Evolutionary conservation across 2,797 vertebrate species (phyloP).

Genomic region (Selene dorsalis): DNA sequence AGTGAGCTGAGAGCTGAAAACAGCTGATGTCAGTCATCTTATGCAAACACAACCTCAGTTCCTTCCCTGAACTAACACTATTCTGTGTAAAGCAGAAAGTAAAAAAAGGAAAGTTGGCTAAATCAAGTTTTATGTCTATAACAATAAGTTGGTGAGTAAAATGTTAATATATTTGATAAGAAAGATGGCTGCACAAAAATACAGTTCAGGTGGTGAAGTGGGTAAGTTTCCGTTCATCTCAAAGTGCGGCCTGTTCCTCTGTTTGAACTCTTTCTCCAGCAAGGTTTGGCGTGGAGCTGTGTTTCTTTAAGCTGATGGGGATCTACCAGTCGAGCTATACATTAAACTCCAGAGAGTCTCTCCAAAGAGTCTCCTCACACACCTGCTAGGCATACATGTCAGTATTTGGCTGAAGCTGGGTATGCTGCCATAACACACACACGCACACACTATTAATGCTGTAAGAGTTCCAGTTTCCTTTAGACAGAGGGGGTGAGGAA

Average conservation of each 20-base stretch:
- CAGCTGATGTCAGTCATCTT: neutral
- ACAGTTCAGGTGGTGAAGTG: slow-evolving; percentile 17
- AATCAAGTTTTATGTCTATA: neutral
- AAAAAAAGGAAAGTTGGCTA: neutral
- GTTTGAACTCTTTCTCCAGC: slow-evolving; percentile 31
- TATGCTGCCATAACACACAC: slow-evolving; percentile 56
- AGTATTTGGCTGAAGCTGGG: slow-evolving; percentile 73
- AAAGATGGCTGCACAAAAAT: slow-evolving; percentile 4
- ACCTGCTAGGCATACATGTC: slow-evolving; percentile 80
- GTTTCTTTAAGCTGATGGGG: slow-evolving; percentile 55
- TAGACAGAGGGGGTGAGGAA: slow-evolving; percentile 69
- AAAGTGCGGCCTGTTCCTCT: slow-evolving; percentile 14
- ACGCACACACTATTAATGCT: slow-evolving; percentile 69
- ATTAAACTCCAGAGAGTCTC: slow-evolving; percentile 78
- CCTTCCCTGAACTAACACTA: neutral
- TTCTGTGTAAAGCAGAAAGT: neutral
- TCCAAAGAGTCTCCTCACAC: slow-evolving; percentile 74
- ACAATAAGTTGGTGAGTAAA: neutral
- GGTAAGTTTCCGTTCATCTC: slow-evolving; percentile 44
- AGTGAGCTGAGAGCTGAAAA: neutral
- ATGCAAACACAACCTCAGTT: neutral
- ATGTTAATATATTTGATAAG: neutral
- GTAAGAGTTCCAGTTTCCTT: slow-evolving; percentile 78
- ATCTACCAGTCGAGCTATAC: slow-evolving; percentile 64
- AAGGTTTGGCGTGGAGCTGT: slow-evolving; percentile 38